Evolutionary conservation across 2,888 invertebrate genomes (phyloP), one percentile per base, ranked within the genome.

Genomic region (Cheilosia grossa): DNA sequence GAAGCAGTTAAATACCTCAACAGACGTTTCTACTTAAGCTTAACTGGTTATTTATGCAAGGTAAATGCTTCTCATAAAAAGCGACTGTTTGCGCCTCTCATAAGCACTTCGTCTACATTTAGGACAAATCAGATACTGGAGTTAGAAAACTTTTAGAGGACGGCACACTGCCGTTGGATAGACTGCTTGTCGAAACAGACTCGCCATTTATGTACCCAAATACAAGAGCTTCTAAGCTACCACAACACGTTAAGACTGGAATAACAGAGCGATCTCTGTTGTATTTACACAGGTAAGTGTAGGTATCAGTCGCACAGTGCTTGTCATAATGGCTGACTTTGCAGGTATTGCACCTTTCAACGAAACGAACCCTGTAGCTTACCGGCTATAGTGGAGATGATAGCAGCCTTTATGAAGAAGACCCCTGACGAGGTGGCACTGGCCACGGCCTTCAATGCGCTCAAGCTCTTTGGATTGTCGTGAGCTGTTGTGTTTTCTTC

Each of bases 141-240:
- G 96, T 98, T 4, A 93, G 98, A 69, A 95, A 96, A 90, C 92
- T 98, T 83, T 91, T 98, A 44, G 96, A 96, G 42, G 96, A 96
- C 89, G 95, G 96, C 70, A 93, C 95, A 67, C 93, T 98, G 89
- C 97, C 98, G 0, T 90, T 98, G 87, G 97, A 98, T 89, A 94
- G 95, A 90, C 92, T 98, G 88, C 92, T 98, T 77, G 96, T 98
- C 5, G 98, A 98, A 92, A 98, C 98, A 0, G 98, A 98, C 92
- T 96, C 98, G 0, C 98, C 98, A 2, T 98, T 98, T 90, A 98
- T 98, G 98, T 98, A 97, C 91, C 98, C 98, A 2, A 97, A 98
- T 92, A 97, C 97, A 86, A 94, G 98, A 90, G 98, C 98, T 83
- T 97, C 98, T 37, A 98, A 98, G 92, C 92, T 98, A 89, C 97